These are phyloP conservation scores for Pogonognathellus flavescens DNA, from an alignment of 1,140 invertebrate genomes.

Conservation along the genomic window DNA sequence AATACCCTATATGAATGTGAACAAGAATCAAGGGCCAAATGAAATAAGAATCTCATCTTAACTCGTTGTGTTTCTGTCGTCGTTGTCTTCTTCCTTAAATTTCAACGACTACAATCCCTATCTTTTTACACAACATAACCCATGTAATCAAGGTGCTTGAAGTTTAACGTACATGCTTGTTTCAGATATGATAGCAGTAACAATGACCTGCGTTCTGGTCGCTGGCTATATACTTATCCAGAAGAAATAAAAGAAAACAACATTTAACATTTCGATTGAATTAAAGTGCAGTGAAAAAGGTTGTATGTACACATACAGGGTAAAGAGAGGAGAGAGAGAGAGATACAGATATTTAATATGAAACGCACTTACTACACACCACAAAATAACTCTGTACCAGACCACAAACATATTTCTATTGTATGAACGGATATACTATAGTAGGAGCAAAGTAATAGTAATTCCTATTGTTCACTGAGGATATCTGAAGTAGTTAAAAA, in stretches of 20 bases:
- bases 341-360: constrained; percentile 7
- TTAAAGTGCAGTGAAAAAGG: too few species aligned
- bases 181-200: constrained; percentile 26
- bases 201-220: background rate
- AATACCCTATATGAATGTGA: background rate
- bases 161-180: constrained; percentile 26
- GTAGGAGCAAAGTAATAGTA: background rate
- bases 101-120: background rate
- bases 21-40: background rate
- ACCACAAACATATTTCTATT: background rate
- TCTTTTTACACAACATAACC: constrained; percentile 43
- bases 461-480: background rate
- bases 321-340: too few species aligned
- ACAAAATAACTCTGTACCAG: background rate
- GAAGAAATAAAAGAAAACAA: constrained; percentile 19
- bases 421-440: background rate
- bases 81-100: background rate
- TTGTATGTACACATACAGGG: too few species aligned
- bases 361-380: background rate
- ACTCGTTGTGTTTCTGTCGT: background rate
- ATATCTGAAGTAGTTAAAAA: constrained; percentile 13
- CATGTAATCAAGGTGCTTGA: constrained; percentile 42
- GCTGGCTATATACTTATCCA: too few species aligned
- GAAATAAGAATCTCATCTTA: constrained; percentile 6
- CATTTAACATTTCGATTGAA: too few species aligned